Conservation (phyloP, 2,888 invertebrate species). For the Limnephilus marmoratus region DNA sequence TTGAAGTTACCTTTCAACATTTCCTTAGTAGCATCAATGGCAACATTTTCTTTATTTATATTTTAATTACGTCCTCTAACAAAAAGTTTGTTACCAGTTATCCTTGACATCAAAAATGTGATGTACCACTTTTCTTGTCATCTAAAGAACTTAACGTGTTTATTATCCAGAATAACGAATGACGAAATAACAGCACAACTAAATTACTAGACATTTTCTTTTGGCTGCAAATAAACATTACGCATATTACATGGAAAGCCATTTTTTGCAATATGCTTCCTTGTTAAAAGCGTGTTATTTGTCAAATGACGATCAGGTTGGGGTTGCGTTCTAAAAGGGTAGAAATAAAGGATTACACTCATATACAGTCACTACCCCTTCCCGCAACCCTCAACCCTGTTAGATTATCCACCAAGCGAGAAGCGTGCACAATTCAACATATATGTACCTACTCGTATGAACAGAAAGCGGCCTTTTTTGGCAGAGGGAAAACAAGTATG, state of each 20-base stretch:
- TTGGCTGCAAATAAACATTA: not conserved
- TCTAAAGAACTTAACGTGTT: not conserved
- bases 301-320: constrained; percentile 39
- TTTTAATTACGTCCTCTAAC: not conserved
- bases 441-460: not conserved
- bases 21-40: too few relatives aligned
- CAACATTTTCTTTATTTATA: not conserved
- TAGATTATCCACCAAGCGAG: constrained; percentile 48
- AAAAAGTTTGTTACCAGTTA: not conserved
- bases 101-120: not conserved
- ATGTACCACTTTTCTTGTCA: not conserved
- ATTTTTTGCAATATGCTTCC: constrained; percentile 30
- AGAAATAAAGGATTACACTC: constrained; percentile 33
- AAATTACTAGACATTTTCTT: not conserved
- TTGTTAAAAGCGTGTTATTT: constrained; percentile 15
- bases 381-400: not conserved
- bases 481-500: not conserved
- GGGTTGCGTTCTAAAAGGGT: constrained; percentile 27
- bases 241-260: not conserved
- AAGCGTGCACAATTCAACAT: constrained; percentile 46
- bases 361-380: constrained; percentile 31
- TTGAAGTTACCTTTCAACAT: too few relatives aligned
- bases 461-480: not conserved
- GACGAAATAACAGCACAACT: not conserved
- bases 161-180: not conserved